Evolutionary conservation across 2,113 vertebrate species (phyloP), one percentile per base, ranked within the genome.

Genomic region (Triplophysa dalaica): DNA sequence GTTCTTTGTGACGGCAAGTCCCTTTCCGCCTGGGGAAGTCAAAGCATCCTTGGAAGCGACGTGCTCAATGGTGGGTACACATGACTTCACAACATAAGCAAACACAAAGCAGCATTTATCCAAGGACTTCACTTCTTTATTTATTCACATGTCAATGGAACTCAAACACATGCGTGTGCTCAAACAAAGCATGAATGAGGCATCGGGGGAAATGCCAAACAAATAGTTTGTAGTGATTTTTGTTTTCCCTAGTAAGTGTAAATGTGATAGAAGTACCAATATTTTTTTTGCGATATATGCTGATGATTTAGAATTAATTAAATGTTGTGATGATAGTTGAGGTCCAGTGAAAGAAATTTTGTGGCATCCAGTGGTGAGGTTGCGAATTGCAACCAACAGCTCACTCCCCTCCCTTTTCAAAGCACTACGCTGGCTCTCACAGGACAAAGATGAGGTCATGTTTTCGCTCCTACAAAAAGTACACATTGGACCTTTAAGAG

Each of bases 1-100:
- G 48, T 38, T 77, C 80, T 77, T 82, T 77, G 80, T 82, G 75
- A 65, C 38, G 19, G 33, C 43, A 70, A 65, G n/a, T 66, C 64
- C 74, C 68, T 70, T 26, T 64, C 66, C 62, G 65, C 74, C 62
- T 69, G 19, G n/a, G 67, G 66, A 77, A 82, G 67, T 63, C 33
- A 66, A 82, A 58, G 75, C 45, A 67, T 60, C 45, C 66, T 76
- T 77, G 73, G 79, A 56, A 63, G 67, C 38, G 77, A 70, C 19
- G 48, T 70, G 56, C 73, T 81, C 58, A 21, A 63, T 76, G 65
- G 45, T 61, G 43, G 61, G 52, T 56, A 69, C 68, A 79, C 78
- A 72, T 41, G 78, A 81, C 79, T 60, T 64, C 79, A 69, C 56
- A 79, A 60, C 43, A 54, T 22, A 64, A 64, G 45, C 24, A 81